These are phyloP conservation scores for Lobophora halterata DNA, from an alignment of 2,888 invertebrate genomes.

Conservation along the genomic window DNA sequence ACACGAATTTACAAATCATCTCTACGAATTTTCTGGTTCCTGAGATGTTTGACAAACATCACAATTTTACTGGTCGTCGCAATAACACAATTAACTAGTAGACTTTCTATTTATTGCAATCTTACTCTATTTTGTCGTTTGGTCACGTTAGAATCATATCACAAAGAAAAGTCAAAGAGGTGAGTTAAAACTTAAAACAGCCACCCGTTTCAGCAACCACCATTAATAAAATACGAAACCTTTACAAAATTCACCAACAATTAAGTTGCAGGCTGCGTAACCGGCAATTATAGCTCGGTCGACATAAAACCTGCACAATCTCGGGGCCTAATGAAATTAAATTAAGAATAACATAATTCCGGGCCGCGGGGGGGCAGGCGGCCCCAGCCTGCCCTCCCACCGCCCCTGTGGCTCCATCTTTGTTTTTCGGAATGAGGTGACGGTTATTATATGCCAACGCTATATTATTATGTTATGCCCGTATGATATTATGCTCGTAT, in stretches of 20 bases:
- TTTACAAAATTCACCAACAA: conserved; percentile 37
- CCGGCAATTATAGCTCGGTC: conserved; percentile 35
- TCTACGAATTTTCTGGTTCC: no score
- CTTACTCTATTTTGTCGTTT: no score
- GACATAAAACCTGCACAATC: conserved; percentile 51
- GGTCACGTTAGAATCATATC: no score
- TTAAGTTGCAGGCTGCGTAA: conserved; percentile 36
- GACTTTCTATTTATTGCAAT: no score
- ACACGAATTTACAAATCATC: no score
- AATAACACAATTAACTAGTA: no score
- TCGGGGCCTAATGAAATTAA: conserved; percentile 72
- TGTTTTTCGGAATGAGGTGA: conserved; percentile 60
- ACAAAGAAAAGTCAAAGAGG: no score
- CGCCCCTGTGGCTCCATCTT: conserved; percentile 49
- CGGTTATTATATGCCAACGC: conserved; percentile 43
- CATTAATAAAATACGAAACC: conserved; percentile 27
- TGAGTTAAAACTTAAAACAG: no score
- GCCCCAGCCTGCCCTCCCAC: conserved; percentile 8
- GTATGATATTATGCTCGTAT: no score
- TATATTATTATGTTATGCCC: conserved; percentile 40
- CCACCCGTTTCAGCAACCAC: conserved; percentile 10
- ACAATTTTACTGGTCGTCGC: no score
- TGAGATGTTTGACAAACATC: no score
- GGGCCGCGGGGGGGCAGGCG: conserved; percentile 25
- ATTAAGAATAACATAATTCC: conserved; percentile 71